Evolutionary conservation across 2,888 invertebrate genomes (phyloP).

Genomic region (Thymelicus lineola): DNA sequence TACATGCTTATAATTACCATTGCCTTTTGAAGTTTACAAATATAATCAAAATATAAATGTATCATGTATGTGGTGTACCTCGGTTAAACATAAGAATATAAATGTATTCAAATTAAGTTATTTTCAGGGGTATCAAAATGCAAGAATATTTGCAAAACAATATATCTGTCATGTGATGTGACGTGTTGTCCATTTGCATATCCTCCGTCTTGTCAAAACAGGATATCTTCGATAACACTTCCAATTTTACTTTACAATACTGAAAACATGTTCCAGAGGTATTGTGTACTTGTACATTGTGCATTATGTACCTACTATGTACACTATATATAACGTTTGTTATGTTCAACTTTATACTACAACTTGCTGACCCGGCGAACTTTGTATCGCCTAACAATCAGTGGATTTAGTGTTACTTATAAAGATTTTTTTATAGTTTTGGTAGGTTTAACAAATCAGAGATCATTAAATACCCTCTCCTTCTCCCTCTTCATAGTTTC

Average conservation of each 20-base stretch:
- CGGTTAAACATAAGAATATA: neutral
- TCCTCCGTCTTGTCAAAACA: neutral
- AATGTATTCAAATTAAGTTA: conserved; percentile 13
- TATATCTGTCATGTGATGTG: neutral
- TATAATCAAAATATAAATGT: neutral
- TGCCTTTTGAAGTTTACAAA: too few species aligned
- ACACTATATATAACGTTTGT: too few species aligned
- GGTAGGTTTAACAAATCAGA: too few species aligned
- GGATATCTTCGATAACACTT: neutral
- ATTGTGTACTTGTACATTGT: neutral
- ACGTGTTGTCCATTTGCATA: neutral
- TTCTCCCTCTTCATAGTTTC: too few species aligned
- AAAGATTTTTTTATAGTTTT: too few species aligned
- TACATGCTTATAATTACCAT: too few species aligned
- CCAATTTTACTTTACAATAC: neutral
- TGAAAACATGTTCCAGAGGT: neutral
- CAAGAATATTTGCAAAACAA: neutral
- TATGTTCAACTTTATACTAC: too few species aligned
- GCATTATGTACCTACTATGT: too few species aligned
- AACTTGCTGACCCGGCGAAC: too few species aligned
- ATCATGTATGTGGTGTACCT: neutral
- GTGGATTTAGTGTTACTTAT: too few species aligned
- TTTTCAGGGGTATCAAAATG: conserved; percentile 1
- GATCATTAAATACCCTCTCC: too few species aligned
- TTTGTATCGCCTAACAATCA: too few species aligned